Evolutionary conservation across 2,113 vertebrate species (phyloP).

Genomic region (Stigmatopora argus): DNA sequence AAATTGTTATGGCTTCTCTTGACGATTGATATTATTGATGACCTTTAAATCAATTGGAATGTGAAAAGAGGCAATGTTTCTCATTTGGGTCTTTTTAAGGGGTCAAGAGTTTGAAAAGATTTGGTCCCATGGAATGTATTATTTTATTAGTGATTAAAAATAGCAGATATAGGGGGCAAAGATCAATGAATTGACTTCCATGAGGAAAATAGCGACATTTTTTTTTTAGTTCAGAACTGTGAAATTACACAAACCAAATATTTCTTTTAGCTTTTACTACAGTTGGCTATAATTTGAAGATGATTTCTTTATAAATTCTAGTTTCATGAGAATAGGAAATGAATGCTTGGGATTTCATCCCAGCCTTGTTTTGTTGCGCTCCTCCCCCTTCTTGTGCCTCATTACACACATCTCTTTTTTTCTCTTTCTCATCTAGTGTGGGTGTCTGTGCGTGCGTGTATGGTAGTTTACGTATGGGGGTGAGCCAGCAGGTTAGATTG

Average conservation of each 20-base stretch:
- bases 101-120: background rate
- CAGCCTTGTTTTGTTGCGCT: background rate
- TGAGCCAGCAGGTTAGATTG: conserved; percentile 24
- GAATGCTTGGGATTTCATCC: background rate
- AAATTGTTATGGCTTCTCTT: no score
- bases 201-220: no score
- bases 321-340: background rate
- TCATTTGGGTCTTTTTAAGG: background rate
- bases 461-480: background rate
- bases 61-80: background rate
- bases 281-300: background rate
- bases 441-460: background rate
- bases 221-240: no score
- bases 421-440: background rate
- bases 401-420: background rate
- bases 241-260: no score
- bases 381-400: background rate
- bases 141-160: no score
- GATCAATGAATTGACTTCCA: no score
- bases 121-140: no score
- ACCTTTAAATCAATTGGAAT: background rate
- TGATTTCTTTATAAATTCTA: background rate
- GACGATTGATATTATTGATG: background rate
- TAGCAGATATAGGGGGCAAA: no score
- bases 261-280: background rate